phyloP scores from a whole-genome alignment of 2,888 invertebrate species.

The Stenichneumon culpator region DNA sequence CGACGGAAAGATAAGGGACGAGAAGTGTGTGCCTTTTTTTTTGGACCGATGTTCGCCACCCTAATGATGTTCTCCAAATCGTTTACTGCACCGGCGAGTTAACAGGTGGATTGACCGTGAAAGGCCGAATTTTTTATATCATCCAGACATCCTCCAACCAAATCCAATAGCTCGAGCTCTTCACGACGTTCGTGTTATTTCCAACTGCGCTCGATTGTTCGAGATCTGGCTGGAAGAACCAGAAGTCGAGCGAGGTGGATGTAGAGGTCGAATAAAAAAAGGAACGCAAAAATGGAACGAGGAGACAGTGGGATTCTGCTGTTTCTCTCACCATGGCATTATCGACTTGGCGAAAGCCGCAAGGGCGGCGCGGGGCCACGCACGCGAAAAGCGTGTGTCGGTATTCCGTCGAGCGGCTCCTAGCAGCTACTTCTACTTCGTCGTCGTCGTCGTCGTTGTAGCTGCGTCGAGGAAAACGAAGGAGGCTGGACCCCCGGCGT shows the following conservation, averaged over 20 bases:
- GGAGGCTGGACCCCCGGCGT: constrained; percentile 81
- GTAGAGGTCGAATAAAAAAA: not conserved
- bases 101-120: constrained; percentile 14
- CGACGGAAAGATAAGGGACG: constrained; percentile 25
- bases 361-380: constrained; percentile 36
- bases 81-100: not conserved
- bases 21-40: constrained; percentile 5
- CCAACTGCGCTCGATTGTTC: not conserved
- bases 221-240: too few species aligned
- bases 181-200: not conserved
- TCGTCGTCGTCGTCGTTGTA: constrained; percentile 68
- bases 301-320: constrained; percentile 49
- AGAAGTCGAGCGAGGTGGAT: not conserved
- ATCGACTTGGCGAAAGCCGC: constrained; percentile 67
- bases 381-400: constrained; percentile 69
- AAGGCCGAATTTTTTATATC: not conserved
- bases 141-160: not conserved
- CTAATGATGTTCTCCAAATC: not conserved
- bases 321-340: constrained; percentile 32
- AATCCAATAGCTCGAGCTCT: not conserved
- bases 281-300: not conserved
- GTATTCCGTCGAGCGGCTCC: constrained; percentile 38
- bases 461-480: constrained; percentile 76
- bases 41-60: not conserved
- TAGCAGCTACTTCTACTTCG: constrained; percentile 53